A percentile compares a stretch with the other conserved stretches of the same genome.
Conservation (phyloP, 2,113 vertebrate genomes). For the Phycodurus eques region DNA sequence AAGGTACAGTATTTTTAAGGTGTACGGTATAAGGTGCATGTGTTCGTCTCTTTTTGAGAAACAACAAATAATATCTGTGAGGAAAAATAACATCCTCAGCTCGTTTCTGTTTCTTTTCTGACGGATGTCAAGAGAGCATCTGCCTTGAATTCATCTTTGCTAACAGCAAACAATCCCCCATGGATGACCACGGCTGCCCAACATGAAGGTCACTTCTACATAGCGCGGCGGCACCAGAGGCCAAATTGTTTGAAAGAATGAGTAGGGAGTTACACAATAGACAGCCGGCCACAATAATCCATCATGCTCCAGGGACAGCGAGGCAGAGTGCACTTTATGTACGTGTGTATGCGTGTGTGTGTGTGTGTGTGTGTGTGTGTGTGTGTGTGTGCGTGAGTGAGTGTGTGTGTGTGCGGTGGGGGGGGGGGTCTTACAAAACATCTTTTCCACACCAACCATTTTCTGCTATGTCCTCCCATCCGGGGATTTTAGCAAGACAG, state of each 20-base stretch:
- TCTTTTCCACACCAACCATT: conserved; percentile 42
- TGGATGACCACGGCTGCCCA: conserved; percentile 2
- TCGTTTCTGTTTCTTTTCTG: not conserved
- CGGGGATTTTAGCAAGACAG: conserved; percentile 52
- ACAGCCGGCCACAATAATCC: conserved; percentile 38
- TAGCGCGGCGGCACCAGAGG: conserved; percentile 4
- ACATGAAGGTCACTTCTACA: conserved; percentile 17
- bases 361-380: too few species aligned
- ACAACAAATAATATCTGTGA: not conserved
- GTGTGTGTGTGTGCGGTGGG: not conserved
- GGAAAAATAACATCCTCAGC: not conserved
- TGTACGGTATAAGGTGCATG: not conserved
- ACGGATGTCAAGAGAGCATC: not conserved
- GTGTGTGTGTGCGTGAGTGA: too few species aligned
- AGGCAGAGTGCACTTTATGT: conserved; percentile 27
- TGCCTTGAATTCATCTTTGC: not conserved
- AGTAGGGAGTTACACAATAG: conserved; percentile 35
- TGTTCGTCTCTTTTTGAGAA: not conserved
- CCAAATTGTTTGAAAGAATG: conserved; percentile 25
- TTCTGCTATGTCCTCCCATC: conserved; percentile 49
- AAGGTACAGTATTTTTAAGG: not conserved
- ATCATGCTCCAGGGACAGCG: conserved; percentile 30
- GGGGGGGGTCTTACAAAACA: conserved; percentile 42
- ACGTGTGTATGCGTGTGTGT: not conserved
- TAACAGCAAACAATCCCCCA: not conserved